Evolutionary conservation across 2,888 invertebrate genomes (phyloP).

Genomic region (Cantharis rufa): DNA sequence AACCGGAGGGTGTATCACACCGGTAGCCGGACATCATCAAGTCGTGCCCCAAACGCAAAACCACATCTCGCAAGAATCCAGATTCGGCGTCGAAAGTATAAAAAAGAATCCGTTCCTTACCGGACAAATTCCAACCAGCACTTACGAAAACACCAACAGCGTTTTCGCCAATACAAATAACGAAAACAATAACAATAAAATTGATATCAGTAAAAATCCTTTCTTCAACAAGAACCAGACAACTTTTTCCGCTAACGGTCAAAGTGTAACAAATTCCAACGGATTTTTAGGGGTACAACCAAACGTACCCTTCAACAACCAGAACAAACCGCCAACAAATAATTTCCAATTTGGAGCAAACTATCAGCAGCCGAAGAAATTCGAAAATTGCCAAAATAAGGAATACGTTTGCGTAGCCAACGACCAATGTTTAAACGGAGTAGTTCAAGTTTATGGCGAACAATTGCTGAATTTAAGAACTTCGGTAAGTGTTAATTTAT

Average conservation of each 20-base stretch:
- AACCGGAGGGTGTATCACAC: slow-evolving; percentile 43
- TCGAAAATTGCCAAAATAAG: slow-evolving; percentile 60
- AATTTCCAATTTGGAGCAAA: slow-evolving; percentile 7
- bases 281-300: slow-evolving; percentile 54
- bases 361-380: slow-evolving; percentile 22
- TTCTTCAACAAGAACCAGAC: slow-evolving; percentile 42
- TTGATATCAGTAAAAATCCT: slow-evolving; percentile 43
- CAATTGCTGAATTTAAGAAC: slow-evolving; percentile 58
- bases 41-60: background rate
- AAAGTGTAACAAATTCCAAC: slow-evolving; percentile 41
- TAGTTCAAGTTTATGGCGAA: slow-evolving; percentile 59
- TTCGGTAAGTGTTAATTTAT: slow-evolving; percentile 56
- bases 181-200: background rate
- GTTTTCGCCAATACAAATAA: background rate
- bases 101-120: slow-evolving; percentile 50
- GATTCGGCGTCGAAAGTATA: slow-evolving; percentile 38
- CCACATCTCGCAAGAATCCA: background rate
- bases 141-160: slow-evolving; percentile 17
- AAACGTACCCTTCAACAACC: slow-evolving; percentile 37
- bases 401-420: slow-evolving; percentile 66
- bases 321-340: background rate
- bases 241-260: slow-evolving; percentile 43
- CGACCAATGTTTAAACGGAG: slow-evolving; percentile 65
- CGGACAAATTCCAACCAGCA: slow-evolving; percentile 43
- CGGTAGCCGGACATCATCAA: slow-evolving; percentile 11